Conservation (phyloP, 2,797 vertebrate genomes). For the Vireo griseus region DNA sequence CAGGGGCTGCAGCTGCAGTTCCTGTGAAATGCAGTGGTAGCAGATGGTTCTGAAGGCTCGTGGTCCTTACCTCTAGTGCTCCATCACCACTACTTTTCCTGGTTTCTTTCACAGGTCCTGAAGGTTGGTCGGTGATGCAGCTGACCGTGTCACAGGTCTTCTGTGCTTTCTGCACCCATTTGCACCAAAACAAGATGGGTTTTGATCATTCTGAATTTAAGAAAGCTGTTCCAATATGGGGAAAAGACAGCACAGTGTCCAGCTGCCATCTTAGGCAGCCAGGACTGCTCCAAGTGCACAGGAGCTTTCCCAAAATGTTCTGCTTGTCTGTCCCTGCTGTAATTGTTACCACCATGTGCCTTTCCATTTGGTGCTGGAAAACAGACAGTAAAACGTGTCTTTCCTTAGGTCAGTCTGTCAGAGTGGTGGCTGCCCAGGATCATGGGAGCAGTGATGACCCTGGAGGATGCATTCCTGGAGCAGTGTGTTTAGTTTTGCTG, state of each 20-base stretch:
- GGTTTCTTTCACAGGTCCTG: background rate
- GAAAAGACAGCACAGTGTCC: background rate
- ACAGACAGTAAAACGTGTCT: accelerated
- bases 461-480: background rate
- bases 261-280: background rate
- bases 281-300: too few species aligned
- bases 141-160: background rate
- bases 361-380: accelerated
- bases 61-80: background rate
- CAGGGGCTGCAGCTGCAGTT: background rate
- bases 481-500: background rate
- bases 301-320: background rate
- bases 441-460: background rate
- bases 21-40: accelerated
- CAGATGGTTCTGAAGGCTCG: too few species aligned
- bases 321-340: background rate
- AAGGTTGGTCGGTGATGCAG: background rate
- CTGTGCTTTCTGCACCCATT: background rate
- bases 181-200: background rate
- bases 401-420: background rate
- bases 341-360: accelerated
- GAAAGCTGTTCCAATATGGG: background rate
- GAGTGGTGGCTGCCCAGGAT: accelerated
- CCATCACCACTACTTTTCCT: background rate
- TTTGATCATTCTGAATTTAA: background rate